Evolutionary conservation across 64 coral and sea anemone genomes (phyloP).

Genomic region (Actinia tenebrosa): DNA sequence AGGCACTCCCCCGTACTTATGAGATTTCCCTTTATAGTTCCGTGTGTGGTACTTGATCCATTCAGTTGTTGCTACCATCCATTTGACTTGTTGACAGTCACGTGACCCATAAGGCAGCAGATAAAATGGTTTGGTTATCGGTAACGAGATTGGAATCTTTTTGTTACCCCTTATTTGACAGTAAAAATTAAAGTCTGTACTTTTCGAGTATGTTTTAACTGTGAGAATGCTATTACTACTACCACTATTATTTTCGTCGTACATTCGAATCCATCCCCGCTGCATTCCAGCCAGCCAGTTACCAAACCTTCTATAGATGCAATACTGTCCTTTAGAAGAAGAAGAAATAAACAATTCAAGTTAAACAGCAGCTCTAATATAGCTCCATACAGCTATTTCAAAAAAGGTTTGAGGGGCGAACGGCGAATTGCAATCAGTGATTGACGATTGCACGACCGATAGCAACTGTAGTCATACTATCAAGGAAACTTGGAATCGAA

Average conservation of each 20-base stretch:
- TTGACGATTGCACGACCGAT: too few relatives aligned
- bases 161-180: not conserved
- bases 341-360: not conserved
- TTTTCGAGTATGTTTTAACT: too few relatives aligned
- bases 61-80: conserved; percentile 27
- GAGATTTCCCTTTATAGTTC: not conserved
- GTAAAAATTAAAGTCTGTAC: not conserved
- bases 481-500: too few relatives aligned
- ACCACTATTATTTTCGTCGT: not conserved
- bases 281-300: not conserved
- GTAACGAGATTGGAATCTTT: conserved; percentile 6
- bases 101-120: conserved; percentile 33
- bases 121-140: conserved; percentile 23
- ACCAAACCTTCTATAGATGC: not conserved
- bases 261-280: not conserved
- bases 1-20: not conserved
- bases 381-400: too few relatives aligned
- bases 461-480: too few relatives aligned
- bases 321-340: not conserved
- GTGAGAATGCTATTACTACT: too few relatives aligned
- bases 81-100: conserved; percentile 58
- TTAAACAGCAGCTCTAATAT: too few relatives aligned
- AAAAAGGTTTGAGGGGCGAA: too few relatives aligned
- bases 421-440: too few relatives aligned
- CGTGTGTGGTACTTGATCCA: conserved; percentile 46